Evolutionary conservation across 2,888 invertebrate genomes (phyloP).

Genomic region (Rhogogaster chlorosoma): DNA sequence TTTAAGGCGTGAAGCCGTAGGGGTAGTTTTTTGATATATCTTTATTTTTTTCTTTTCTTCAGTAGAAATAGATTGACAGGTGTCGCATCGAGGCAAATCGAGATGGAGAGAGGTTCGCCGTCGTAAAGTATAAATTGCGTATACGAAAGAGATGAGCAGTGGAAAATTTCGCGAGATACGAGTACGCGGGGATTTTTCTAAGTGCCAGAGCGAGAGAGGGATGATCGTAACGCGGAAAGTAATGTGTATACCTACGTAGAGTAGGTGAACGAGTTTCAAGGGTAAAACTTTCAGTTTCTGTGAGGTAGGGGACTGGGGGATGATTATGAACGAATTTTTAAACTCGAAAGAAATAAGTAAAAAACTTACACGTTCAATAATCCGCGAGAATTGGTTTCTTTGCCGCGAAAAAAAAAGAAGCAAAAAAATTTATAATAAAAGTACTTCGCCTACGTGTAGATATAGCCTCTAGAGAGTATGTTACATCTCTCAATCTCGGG

Average conservation of each 20-base stretch:
- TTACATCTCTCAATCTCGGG: not conserved
- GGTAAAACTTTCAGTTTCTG: not conserved
- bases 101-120: not conserved
- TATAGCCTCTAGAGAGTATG: not conserved
- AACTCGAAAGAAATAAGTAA: not conserved
- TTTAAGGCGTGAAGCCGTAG: slow-evolving; percentile 15
- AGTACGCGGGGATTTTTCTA: not conserved
- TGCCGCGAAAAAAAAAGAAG: not conserved
- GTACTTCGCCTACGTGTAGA: not conserved
- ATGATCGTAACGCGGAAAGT: not conserved
- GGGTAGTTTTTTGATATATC: not conserved
- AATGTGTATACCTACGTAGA: not conserved
- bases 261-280: not conserved
- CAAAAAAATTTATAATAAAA: not conserved
- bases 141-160: not conserved
- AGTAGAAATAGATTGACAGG: slow-evolving; percentile 20
- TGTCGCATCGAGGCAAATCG: not conserved
- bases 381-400: not conserved
- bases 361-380: slow-evolving; percentile 10
- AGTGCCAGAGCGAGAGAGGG: not conserved
- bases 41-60: not conserved
- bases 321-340: slow-evolving; percentile 5
- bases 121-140: slow-evolving; percentile 13
- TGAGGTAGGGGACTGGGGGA: not conserved
- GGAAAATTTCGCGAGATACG: not conserved